A percentile compares a stretch with the other conserved stretches of the same genome.
Evolutionary conservation across 2,797 vertebrate genomes (phyloP).

Genomic region (Arctocebus calabarensis): DNA sequence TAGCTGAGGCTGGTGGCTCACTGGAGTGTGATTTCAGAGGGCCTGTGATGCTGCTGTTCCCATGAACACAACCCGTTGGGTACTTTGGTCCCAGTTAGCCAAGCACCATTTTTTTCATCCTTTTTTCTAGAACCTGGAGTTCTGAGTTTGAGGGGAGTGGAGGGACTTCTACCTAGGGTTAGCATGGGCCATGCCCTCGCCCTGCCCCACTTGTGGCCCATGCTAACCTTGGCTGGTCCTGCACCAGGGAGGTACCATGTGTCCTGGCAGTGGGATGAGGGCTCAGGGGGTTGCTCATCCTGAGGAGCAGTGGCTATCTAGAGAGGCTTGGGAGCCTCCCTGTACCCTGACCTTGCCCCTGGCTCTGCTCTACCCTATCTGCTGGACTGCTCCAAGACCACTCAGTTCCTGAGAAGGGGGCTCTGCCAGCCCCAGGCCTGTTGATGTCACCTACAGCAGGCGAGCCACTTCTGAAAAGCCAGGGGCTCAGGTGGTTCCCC

Average conservation of each 20-base stretch:
- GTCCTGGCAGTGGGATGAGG: not conserved
- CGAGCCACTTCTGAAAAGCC: not conserved
- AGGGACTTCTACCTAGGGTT: not conserved
- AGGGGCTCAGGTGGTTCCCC: not conserved
- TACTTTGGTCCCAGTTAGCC: not conserved
- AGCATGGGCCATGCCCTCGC: not conserved
- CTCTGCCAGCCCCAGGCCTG: not conserved
- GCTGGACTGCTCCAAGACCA: not conserved
- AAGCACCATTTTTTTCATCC: not conserved
- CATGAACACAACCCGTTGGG: not conserved
- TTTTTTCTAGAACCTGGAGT: not conserved
- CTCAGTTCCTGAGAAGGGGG: not conserved
- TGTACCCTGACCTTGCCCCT: not conserved
- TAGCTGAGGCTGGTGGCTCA: rapidly evolving
- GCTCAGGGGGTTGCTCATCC: not conserved
- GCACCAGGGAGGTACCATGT: not conserved
- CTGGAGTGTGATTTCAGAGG: not conserved
- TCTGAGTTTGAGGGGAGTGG: not conserved
- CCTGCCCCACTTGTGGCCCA: not conserved
- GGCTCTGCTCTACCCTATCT: not conserved
- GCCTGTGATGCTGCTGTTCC: not conserved
- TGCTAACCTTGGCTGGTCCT: not conserved
- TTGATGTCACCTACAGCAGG: not conserved
- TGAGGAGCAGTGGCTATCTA: not conserved
- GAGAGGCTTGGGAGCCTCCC: not conserved